phyloP scores from a whole-genome alignment of 1,140 invertebrate genomes.

The Druon quercuslanigerum region DNA sequence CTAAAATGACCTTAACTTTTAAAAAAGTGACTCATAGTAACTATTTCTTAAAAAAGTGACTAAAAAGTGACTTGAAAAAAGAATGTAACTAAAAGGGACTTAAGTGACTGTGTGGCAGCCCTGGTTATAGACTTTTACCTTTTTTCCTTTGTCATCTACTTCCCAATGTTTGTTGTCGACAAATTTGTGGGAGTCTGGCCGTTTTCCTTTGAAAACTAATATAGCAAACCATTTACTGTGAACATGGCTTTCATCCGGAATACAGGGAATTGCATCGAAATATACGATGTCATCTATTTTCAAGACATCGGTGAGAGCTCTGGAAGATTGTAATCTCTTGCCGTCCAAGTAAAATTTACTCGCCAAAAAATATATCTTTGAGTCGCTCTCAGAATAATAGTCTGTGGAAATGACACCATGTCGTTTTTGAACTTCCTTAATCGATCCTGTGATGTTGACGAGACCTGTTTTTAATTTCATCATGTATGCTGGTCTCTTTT shows the following conservation, averaged over 20 bases:
- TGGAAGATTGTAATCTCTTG: slow-evolving; percentile 53
- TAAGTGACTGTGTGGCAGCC: too few relatives aligned
- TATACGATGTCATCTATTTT: slow-evolving; percentile 45
- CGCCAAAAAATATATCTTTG: slow-evolving; percentile 53
- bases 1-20: too few relatives aligned
- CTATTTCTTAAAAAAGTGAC: too few relatives aligned
- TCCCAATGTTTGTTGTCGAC: slow-evolving; percentile 1
- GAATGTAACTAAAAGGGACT: too few relatives aligned
- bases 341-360: slow-evolving; percentile 55
- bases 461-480: slow-evolving; percentile 43
- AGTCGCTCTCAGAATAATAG: slow-evolving; percentile 41
- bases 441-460: slow-evolving; percentile 39
- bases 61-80: too few relatives aligned
- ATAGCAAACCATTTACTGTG: slow-evolving; percentile 59
- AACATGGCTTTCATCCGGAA: slow-evolving; percentile 51
- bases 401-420: slow-evolving; percentile 50
- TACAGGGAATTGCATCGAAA: slow-evolving; percentile 61
- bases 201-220: slow-evolving; percentile 51
- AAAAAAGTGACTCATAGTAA: too few relatives aligned
- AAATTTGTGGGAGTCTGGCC: slow-evolving; percentile 39
- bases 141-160: slow-evolving; percentile 26
- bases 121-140: slow-evolving; percentile 25
- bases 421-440: slow-evolving; percentile 46
- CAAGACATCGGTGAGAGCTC: slow-evolving; percentile 42
- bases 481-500: background rate